Evolutionary conservation across 2,113 vertebrate species (phyloP), one percentile per base, ranked within the genome.

Genomic region (Podilymbus podiceps): DNA sequence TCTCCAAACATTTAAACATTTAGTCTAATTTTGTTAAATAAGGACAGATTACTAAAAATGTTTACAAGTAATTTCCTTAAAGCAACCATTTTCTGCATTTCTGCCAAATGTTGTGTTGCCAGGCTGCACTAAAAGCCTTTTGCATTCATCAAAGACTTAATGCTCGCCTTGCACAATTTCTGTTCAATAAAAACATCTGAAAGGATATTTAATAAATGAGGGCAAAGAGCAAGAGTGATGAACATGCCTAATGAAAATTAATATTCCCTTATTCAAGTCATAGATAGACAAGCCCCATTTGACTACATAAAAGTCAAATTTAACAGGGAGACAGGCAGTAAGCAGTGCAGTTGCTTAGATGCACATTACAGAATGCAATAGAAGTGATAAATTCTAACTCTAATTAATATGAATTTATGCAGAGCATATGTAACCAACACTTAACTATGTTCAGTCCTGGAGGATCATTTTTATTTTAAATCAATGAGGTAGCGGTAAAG

Each of bases 361-460:
- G 64, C 55, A 89, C 38, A 14, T 59, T 77, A 88, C 15, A 79
- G n/a, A 82, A 77, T 7, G 19, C 8, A 84, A 89, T 3, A 83
- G 47, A 88, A 77, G 55, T 27, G 55, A 88, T 69, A 94, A 85
- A 91, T 88, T 83, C 46, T 42, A 79, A 55, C 53, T 24, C 18
- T 42, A 90, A 91, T 93, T 69, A 84, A 83, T 78, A 86, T n/a
- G 33, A 92, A 89, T 92, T 78, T 80, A 88, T 76, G 46, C 49
- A 73, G 12, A 44, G 15, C 18, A 6, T 63, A 83, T 21, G 40
- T 42, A 89, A 93, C 69, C 49, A 91, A 66, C n/a, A 88, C 30
- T 74, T 80, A 84, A 71, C 44, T 63, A 84, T 4, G 3, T 56
- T 78, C 68, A 52, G 49, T 40, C 79, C 60, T 88, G 27, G 19